Percentiles rank a stretch among this genome's conserved stretches.
phyloP scores from a whole-genome alignment of 2,797 vertebrate genomes.

The Sebastes minor region DNA sequence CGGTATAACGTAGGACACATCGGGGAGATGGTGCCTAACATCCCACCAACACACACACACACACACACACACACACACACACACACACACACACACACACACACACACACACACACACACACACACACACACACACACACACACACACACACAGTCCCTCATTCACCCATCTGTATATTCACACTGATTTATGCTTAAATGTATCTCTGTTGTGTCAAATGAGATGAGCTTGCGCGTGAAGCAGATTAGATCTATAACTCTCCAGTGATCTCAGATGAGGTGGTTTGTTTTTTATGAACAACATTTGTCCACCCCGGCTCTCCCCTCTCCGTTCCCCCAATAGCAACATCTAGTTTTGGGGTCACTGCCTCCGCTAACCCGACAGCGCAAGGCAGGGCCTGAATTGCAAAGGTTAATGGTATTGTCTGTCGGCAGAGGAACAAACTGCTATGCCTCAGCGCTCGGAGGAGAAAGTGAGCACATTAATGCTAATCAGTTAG shows the following conservation, averaged over 20 bases:
- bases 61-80: background rate
- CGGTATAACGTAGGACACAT: slow-evolving; percentile 6
- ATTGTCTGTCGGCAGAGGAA: slow-evolving; percentile 88
- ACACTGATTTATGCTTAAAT: slow-evolving; percentile 71
- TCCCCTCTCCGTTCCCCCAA: slow-evolving; percentile 73
- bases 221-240: slow-evolving; percentile 86
- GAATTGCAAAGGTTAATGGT: slow-evolving; percentile 99
- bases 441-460: slow-evolving; percentile 68
- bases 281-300: slow-evolving; percentile 81
- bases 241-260: slow-evolving; percentile 93
- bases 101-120: background rate
- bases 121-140: background rate
- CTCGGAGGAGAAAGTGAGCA: slow-evolving; percentile 68
- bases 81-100: background rate
- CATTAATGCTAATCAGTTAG: slow-evolving; percentile 83
- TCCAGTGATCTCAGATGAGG: slow-evolving; percentile 83
- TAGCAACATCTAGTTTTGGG: slow-evolving; percentile 93
- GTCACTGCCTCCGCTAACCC: slow-evolving; percentile 91
- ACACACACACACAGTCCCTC: background rate
- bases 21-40: background rate
- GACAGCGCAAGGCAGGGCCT: slow-evolving; percentile 86
- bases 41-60: background rate
- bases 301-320: slow-evolving; percentile 72
- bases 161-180: slow-evolving; percentile 23
- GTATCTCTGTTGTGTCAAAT: slow-evolving; percentile 81